These are phyloP conservation scores for Drosophila truncata DNA, from an alignment of 1,140 invertebrate species.

Conservation along the genomic window DNA sequence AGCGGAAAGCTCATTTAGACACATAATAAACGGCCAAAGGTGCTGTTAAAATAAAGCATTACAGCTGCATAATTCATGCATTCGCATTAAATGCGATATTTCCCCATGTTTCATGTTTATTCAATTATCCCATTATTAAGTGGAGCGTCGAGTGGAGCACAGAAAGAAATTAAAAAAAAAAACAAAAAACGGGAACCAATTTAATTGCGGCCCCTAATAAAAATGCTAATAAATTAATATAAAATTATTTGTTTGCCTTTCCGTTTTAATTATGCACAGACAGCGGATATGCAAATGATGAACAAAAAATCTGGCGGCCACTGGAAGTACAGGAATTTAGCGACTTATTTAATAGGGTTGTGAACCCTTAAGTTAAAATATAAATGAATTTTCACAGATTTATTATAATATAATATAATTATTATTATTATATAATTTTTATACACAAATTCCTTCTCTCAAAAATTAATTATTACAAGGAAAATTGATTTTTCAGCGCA, in stretches of 20 bases:
- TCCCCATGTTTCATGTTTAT: slow-evolving; percentile 36
- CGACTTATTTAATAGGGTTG: not conserved
- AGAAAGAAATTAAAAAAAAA: too few relatives aligned
- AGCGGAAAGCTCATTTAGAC: not conserved
- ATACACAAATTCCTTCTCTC: not conserved
- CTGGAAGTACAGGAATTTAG: not conserved
- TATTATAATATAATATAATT: too few relatives aligned
- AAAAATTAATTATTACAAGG: not conserved
- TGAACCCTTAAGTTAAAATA: not conserved
- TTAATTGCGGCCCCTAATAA: slow-evolving; percentile 55
- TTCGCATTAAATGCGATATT: slow-evolving; percentile 10
- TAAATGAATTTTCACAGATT: not conserved
- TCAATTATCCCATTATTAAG: slow-evolving; percentile 54
- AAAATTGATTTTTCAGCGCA: slow-evolving; percentile 28
- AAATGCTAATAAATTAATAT: slow-evolving; percentile 53
- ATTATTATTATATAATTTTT: not conserved
- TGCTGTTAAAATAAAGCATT: not conserved
- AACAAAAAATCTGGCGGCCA: not conserved
- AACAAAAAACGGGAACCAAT: slow-evolving; percentile 12
- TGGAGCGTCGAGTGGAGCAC: slow-evolving; percentile 7
- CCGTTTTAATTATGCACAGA: slow-evolving; percentile 49
- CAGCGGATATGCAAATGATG: slow-evolving; percentile 25
- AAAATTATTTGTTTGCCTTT: slow-evolving; percentile 48
- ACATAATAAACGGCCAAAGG: not conserved
- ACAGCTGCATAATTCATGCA: slow-evolving; percentile 24